Base-by-base conservation (phyloP, 2,797 vertebrate species). In the Sebastolobus altivelis region DNA sequence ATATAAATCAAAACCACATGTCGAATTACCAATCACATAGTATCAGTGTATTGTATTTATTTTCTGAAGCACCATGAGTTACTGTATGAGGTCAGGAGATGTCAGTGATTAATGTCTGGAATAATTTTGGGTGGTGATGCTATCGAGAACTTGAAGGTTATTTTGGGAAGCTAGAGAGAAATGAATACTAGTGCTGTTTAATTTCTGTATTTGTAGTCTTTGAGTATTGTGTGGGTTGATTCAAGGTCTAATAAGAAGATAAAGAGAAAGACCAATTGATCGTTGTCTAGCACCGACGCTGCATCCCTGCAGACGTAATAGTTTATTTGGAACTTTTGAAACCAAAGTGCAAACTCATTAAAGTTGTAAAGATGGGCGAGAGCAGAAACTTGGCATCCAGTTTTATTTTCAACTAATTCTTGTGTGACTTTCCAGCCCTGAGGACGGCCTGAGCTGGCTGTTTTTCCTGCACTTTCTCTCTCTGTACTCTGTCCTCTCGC, bases 331-430 rank as follows among this genome's bases (percentile, higher is more conserved):
- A 65, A 38, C 52, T 65, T 59, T 27, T 79, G 31, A 66, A 83
- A 79, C 46, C 52, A 65, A 77, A 86, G 58, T 37, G 56, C 54
- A 80, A 81, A 84, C 72, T 80, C 77, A 83, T 87, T 78, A 73
- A 83, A 83, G 55, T 73, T 86, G 18, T 62, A 27, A 67, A 72
- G 46, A 72, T 55, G 60, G 22, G 40, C 10, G 3, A 62, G 46
- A 82, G 52, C 33, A 78, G 29, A 67, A 68, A 81, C 59, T 61
- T 83, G 72, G 62, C 76, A 52, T 75, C 72, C 8, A 8, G 56
- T 71, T 84, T 82, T 72, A 35, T 80, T 82, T 80, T 80, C 37
- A 54, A 18, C 65, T 65, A 65, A 52, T 59, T 77, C 54, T 77
- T 75, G 13, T 68, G 20, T 72, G 58, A 80, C 81, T 83, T 75